phyloP scores from a whole-genome alignment of 2,888 invertebrate species.

The Ochropleura leucogaster region DNA sequence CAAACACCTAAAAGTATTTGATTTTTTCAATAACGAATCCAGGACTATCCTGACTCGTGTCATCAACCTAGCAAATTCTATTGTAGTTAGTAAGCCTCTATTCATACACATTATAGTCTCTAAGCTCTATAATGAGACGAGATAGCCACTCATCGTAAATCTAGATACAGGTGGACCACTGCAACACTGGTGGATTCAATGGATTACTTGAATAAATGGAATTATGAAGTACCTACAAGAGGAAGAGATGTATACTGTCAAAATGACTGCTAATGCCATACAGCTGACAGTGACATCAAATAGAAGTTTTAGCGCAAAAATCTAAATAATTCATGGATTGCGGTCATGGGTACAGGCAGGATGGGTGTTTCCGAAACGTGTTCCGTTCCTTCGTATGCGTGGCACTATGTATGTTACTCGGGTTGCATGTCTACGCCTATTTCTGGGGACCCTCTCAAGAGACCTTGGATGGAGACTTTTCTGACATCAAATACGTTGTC shows the following conservation, averaged over 20 bases:
- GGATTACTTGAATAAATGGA: not conserved
- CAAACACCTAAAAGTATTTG: constrained; percentile 30
- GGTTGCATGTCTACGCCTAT: constrained; percentile 81
- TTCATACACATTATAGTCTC: too few species aligned
- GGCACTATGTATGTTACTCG: constrained; percentile 77
- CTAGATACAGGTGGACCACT: too few species aligned
- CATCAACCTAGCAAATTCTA: not conserved
- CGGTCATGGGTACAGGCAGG: constrained; percentile 66
- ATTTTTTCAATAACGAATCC: constrained; percentile 3
- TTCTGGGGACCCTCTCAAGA: constrained; percentile 76
- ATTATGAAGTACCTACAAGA: not conserved
- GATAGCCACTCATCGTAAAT: not conserved
- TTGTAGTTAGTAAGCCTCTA: not conserved
- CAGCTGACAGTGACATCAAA: constrained; percentile 3
- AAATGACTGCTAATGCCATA: constrained; percentile 7
- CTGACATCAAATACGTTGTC: constrained; percentile 83
- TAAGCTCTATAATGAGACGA: not conserved
- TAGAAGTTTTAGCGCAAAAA: constrained; percentile 5
- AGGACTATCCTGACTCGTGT: not conserved
- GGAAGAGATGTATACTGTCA: not conserved
- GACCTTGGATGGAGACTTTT: constrained; percentile 77
- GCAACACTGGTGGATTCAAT: not conserved
- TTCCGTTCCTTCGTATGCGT: constrained; percentile 83
- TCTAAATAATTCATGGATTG: constrained; percentile 69
- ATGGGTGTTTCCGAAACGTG: constrained; percentile 70